phyloP scores from a whole-genome alignment of 2,888 invertebrate species.

The Cantharis flavilabris region DNA sequence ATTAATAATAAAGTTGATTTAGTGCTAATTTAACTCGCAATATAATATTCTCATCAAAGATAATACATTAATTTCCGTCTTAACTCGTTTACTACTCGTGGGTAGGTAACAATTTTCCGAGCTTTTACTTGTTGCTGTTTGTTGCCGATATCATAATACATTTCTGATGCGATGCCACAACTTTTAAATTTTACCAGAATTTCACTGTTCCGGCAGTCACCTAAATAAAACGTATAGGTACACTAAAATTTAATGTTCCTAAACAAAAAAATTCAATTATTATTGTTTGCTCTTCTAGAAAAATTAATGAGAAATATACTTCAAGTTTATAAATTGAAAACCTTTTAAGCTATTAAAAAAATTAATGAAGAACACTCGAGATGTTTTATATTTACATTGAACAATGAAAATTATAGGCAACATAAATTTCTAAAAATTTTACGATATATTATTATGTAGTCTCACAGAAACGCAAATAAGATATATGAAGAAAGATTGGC shows the following conservation, averaged over 20 bases:
- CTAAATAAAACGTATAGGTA: not conserved
- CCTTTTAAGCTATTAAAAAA: no score
- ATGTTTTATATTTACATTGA: not conserved
- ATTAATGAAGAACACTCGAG: no score
- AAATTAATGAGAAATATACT: no score
- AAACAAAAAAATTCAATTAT: no score
- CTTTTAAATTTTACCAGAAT: not conserved
- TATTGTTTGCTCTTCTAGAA: no score
- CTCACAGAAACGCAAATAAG: not conserved
- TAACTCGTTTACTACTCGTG: not conserved
- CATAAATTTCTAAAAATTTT: not conserved
- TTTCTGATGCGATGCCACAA: not conserved
- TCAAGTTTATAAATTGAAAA: no score
- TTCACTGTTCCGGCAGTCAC: not conserved
- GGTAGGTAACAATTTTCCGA: not conserved
- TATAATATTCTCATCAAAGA: not conserved
- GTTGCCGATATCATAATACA: not conserved
- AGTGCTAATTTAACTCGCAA: not conserved
- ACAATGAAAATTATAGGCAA: not conserved
- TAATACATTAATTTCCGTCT: not conserved
- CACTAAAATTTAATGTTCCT: not conserved
- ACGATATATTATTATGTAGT: not conserved
- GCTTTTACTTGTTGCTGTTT: not conserved
- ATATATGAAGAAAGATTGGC: not conserved
- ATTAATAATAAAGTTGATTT: not conserved